Evolutionary conservation across 2,888 invertebrate species (phyloP), one percentile per base, ranked within the genome.

Genomic region (Meteorus cinctellus): DNA sequence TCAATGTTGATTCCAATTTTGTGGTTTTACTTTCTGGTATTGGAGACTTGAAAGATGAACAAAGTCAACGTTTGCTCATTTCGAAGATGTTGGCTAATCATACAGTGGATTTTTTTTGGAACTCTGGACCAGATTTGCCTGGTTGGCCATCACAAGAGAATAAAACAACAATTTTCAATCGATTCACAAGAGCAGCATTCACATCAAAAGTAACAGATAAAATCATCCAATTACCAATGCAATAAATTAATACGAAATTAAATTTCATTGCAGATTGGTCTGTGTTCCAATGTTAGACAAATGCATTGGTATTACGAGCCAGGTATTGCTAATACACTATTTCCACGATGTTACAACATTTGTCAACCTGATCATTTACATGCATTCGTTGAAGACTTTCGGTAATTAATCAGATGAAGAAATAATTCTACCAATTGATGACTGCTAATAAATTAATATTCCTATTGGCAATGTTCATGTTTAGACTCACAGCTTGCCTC

Each of bases 41-140:
- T 34, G 88, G 88, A 0, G 85, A 88, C n/a, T 74, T 89, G 14
- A 85, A 78, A 55, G 88, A 89, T 55, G 76, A 79, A 0, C 87
- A 86, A 71, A 87, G 85, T 76, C 87, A 89, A 75, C 83, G 84
- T 19, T 79, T 85, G 16, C 78, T 89, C 27, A 92, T 95, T 85
- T 95, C 94, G 4, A 92, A 96, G 82, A 94, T 96, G 89, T 92
- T 97, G 85, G 94, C 94, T 82, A 94, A 95, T 84, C 93, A 94
- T 83, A 93, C 94, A 0, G 95, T 96, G 1, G 96, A 97, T 85
- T 96, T 98, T 83, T 92, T 97, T 48, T 98, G 98, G 97, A 96
- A 96, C 66, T 94, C 96, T 74, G 94, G 96, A 80, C 93, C 95
- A 77, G 97, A 97, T 81, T 95, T 94, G 89, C 93, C 94, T 80